These are phyloP conservation scores for Triplophysa yarkandensis DNA, from an alignment of 2,797 vertebrate genomes.

Conservation along the genomic window DNA sequence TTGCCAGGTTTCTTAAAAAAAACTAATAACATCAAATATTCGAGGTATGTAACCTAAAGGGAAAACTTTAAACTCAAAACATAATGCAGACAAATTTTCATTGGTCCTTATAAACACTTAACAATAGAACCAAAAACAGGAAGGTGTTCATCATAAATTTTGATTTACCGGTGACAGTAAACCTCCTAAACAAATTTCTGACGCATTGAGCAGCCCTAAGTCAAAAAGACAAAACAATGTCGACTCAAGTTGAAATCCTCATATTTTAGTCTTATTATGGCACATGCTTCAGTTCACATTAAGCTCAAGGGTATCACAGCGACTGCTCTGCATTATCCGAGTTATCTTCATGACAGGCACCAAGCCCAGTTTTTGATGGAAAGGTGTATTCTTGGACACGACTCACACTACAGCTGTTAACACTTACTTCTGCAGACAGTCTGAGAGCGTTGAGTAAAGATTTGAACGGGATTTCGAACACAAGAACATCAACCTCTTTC, in stretches of 20 bases:
- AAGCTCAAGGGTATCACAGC: constrained; percentile 7
- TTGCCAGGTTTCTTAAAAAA: constrained; percentile 16
- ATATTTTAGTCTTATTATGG: constrained; percentile 1
- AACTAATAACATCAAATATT: background rate
- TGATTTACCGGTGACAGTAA: background rate
- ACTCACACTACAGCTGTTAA: constrained; percentile 17
- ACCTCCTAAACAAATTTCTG: background rate
- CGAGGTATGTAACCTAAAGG: background rate
- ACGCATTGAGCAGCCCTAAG: background rate
- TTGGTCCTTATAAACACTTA: too few relatives aligned
- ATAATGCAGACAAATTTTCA: background rate
- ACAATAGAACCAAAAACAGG: background rate
- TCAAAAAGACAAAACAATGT: background rate
- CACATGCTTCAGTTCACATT: constrained; percentile 10
- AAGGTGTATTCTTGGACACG: constrained; percentile 23
- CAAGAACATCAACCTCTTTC: background rate
- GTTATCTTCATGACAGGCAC: constrained; percentile 10
- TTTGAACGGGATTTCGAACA: background rate
- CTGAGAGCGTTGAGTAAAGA: constrained; percentile 6
- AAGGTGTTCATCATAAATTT: background rate
- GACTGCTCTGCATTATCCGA: constrained; percentile 16
- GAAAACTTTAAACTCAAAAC: background rate
- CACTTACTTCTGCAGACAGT: constrained; percentile 16
- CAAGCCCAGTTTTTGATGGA: constrained; percentile 34
- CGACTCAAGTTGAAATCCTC: background rate